A percentile compares a stretch with the other conserved stretches of the same genome.
Conservation (phyloP, 2,797 vertebrate species). For the Hydrophis major region DNA sequence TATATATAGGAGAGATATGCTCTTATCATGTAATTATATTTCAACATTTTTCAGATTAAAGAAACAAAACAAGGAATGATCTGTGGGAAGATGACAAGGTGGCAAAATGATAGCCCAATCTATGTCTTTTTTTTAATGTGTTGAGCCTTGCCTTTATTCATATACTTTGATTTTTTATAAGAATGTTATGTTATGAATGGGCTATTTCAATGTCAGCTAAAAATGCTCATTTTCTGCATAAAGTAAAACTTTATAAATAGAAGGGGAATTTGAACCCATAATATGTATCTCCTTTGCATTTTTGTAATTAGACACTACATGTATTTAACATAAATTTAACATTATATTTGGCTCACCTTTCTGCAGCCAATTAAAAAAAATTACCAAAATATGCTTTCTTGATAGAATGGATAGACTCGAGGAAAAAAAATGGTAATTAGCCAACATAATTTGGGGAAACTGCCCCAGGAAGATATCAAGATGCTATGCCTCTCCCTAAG, state of each 20-base stretch:
- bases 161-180: background rate
- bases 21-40: background rate
- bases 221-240: background rate
- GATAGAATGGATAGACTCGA: background rate
- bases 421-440: background rate
- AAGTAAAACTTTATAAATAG: background rate
- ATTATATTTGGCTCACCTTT: background rate
- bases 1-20: background rate
- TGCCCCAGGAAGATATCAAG: background rate
- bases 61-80: background rate
- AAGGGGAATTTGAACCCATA: background rate
- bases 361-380: background rate
- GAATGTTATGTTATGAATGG: background rate
- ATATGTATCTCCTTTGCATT: background rate
- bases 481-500: background rate
- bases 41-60: background rate
- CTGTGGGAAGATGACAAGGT: background rate
- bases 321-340: background rate
- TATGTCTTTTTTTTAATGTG: background rate
- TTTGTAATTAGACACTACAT: background rate
- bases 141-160: background rate
- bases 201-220: background rate
- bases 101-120: background rate
- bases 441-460: background rate
- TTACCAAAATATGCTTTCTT: background rate